Base-by-base conservation (phyloP, 1,140 invertebrate species). In the Ceratina japonica region DNA sequence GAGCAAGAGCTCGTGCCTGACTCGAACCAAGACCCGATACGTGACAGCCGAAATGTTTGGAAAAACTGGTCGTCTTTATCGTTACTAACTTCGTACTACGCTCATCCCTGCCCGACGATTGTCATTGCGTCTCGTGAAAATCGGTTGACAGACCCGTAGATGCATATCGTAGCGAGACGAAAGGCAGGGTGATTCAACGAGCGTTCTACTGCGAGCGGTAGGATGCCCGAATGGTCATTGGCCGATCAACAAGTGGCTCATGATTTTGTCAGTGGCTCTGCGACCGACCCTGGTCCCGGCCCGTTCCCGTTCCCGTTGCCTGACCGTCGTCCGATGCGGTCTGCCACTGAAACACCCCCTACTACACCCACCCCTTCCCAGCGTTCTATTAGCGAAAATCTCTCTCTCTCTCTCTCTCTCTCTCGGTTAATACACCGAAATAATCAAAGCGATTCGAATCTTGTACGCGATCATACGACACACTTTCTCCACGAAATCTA, bases 191-290 rank as follows among this genome's bases (percentile, higher is more conserved):
- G 37, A 44, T 66, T 49, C 54, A 74, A 76, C 73, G 65, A 62
- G 37, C 64, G 81, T 64, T 74, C 37, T 44, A 44, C 37, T 44
- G 37, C 68, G 71, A 68, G 69, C 44, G 16, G 58, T 20, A 20
- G 58, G 62, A 51, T 76, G 58, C 56, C 54, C 59, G 79, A 80
- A 73, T 71, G 89, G 86, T 90, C 87, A 90, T 90, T 85, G 85
- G 62, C 44, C 80, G 77, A 90, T 91, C 90, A 91, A 91, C 91
- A 91, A 91, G 90, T 91, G 90, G 88, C 87, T 90, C 89, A 89
- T 91, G 90, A 91, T 91, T 91, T 90, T 90, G 87, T 90, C 89
- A 91, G 89, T 86, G 87, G 84, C 75, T 78, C 62, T 63, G 75
- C 69, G 22, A 70, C 49, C 68, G 66, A 70, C n/a, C 54, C 54